Evolutionary conservation across 2,113 vertebrate genomes (phyloP), one percentile per base, ranked within the genome.

Genomic region (Oncorhynchus gorbuscha): DNA sequence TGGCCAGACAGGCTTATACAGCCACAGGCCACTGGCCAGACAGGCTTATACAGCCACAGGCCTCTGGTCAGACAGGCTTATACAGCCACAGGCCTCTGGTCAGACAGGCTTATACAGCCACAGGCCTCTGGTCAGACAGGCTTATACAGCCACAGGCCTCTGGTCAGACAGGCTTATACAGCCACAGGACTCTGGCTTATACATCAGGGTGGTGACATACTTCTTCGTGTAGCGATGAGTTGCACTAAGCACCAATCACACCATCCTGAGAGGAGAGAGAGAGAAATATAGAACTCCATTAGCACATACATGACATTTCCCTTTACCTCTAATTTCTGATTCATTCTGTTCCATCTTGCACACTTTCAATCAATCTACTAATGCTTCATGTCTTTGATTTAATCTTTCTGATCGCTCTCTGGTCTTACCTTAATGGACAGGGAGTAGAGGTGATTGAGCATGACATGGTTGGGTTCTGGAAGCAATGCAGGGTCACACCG

Each of bases 141-240:
- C 32, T 5, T 35, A 35, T 35, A 35, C 32, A 35, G 32, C 32
- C 30, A 30, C 30, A 4, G 30, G 30, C 4, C 30, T 0, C 30
- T 30, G 30, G 30, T 1, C 30, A 30, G 30, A 30, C 30, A 30
- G 30, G 30, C 30, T 3, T 30, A 6, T 35, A 35, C 32, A 35
- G 32, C 32, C 32, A 35, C 32, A 6, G 32, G 32, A 5, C 32
- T 1, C 5, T 35, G 32, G 32, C 75, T 94, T 94, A 68, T 94
- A 94, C 2, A 94, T 85, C 11, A 99, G 91, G 0, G 97, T 98
- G 77, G 97, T 99, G 85, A 99, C 97, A 0, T 99, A 99, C 82
- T 99, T 99, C 95, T 98, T 98, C 94, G 98, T 99, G 90, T 97
- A 99, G 79, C 97, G 96, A 77, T 99, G 97, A 0, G 97, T 99